A percentile compares a stretch with the other conserved stretches of the same genome.
Evolutionary conservation across 2,888 invertebrate genomes (phyloP).

Genomic region (Lycia hirtaria): DNA sequence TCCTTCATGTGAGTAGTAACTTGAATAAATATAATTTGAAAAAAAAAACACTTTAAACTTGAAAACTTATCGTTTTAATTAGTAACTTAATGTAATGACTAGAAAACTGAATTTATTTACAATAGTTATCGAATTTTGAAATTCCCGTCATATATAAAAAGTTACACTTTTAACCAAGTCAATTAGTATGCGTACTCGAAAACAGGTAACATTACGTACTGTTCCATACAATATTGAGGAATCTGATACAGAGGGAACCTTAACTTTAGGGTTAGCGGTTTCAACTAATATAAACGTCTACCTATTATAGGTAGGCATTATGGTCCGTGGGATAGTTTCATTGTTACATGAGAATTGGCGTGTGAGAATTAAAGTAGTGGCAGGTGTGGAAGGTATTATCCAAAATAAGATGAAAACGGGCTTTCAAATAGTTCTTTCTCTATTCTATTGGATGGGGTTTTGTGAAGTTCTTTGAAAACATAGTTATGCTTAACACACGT

Average conservation of each 20-base stretch:
- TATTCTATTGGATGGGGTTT: too few species aligned
- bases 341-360: conserved; percentile 7
- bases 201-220: background rate
- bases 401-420: background rate
- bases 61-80: too few species aligned
- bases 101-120: too few species aligned
- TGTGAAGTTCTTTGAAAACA: background rate
- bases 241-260: conserved; percentile 22
- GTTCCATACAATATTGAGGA: background rate
- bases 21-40: too few species aligned
- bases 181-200: too few species aligned
- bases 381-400: conserved; percentile 10
- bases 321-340: conserved; percentile 5
- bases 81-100: too few species aligned
- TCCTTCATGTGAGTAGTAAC: too few species aligned
- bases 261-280: conserved; percentile 35
- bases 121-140: too few species aligned
- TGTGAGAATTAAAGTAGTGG: conserved; percentile 19
- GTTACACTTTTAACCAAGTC: background rate
- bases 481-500: too few species aligned
- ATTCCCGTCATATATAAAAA: too few species aligned
- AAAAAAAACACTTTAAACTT: too few species aligned
- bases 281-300: conserved; percentile 27
- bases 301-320: conserved; percentile 20
- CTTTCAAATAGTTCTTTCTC: background rate